A percentile compares a stretch with the other conserved stretches of the same genome.
These are phyloP conservation scores for Heliconius congener DNA, from an alignment of 1,140 invertebrate genomes.

Conservation along the genomic window DNA sequence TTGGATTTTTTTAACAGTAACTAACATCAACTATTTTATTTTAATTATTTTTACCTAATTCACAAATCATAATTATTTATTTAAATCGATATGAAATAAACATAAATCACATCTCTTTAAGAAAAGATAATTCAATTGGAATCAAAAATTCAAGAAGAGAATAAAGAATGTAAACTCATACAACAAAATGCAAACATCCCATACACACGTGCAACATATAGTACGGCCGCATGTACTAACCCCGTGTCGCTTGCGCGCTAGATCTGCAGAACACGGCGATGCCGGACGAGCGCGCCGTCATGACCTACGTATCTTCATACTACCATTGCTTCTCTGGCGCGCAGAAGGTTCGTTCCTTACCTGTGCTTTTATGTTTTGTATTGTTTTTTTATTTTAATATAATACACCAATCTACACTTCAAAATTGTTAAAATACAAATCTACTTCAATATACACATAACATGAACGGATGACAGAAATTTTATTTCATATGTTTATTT, in stretches of 20 bases:
- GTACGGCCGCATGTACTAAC: constrained; percentile 71
- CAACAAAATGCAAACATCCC: constrained; percentile 21
- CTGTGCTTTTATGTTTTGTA: constrained; percentile 9
- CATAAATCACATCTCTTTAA: not conserved
- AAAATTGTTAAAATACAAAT: not conserved
- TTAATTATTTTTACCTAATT: too few relatives aligned
- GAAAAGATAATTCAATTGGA: not conserved
- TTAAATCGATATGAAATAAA: not conserved
- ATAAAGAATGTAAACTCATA: not conserved
- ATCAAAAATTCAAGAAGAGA: too few relatives aligned
- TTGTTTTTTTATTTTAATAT: not conserved
- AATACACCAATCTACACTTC: not conserved
- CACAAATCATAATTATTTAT: not conserved
- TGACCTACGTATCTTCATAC: constrained; percentile 99
- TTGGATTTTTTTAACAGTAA: not conserved
- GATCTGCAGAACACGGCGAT: constrained; percentile 99
- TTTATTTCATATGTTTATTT: too few relatives aligned
- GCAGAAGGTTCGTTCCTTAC: constrained; percentile 92
- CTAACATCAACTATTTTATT: too few relatives aligned
- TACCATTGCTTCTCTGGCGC: constrained; percentile 99
- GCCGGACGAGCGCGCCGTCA: constrained; percentile 99
- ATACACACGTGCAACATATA: not conserved
- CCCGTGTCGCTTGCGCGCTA: constrained; percentile 82
- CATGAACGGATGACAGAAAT: too few relatives aligned
- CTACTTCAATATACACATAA: not conserved